Evolutionary conservation across 2,888 invertebrate genomes (phyloP).

Genomic region (Xanthostigma xanthostigma): DNA sequence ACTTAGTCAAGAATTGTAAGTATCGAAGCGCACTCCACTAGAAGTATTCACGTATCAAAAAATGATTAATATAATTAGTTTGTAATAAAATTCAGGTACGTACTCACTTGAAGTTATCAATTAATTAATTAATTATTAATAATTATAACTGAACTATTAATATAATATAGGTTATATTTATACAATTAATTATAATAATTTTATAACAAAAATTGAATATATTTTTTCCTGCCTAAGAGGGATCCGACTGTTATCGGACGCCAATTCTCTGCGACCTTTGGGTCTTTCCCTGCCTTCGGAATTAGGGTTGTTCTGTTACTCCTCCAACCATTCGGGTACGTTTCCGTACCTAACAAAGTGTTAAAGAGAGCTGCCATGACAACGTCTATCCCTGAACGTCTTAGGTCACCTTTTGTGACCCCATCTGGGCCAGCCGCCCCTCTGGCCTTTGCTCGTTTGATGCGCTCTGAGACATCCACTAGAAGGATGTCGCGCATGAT

Average conservation of each 20-base stretch:
- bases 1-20: too few species aligned
- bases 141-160: too few species aligned
- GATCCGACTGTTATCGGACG: slow-evolving; percentile 17
- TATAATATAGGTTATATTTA: too few species aligned
- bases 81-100: too few species aligned
- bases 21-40: too few species aligned
- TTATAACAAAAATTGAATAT: too few species aligned
- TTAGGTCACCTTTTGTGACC: slow-evolving; percentile 10
- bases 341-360: slow-evolving; percentile 9
- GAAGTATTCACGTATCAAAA: too few species aligned
- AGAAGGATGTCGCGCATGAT: neutral
- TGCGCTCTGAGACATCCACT: slow-evolving; percentile 9
- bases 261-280: slow-evolving; percentile 11
- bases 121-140: too few species aligned
- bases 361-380: slow-evolving; percentile 8
- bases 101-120: too few species aligned
- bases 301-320: slow-evolving; percentile 16
- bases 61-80: too few species aligned
- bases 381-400: neutral
- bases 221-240: slow-evolving; percentile 12
- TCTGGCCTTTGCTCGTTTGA: slow-evolving; percentile 11
- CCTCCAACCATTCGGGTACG: slow-evolving; percentile 15
- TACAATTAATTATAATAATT: too few species aligned
- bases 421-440: slow-evolving; percentile 17
- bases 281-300: slow-evolving; percentile 15